These are phyloP conservation scores for Dysmachus trigonus DNA, from an alignment of 2,888 invertebrate species.

Conservation along the genomic window DNA sequence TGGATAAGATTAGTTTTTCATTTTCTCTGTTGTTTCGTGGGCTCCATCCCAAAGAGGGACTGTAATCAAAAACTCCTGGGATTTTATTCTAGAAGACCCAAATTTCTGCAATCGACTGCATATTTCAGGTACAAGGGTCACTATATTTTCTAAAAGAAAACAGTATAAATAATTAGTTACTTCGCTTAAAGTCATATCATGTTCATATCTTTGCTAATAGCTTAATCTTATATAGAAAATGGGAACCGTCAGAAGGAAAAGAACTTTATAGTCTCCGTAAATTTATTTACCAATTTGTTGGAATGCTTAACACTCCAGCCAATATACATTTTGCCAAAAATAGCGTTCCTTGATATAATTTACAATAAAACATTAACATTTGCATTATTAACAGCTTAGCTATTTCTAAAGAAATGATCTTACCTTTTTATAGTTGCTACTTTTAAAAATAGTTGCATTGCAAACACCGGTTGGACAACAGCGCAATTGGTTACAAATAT, in stretches of 20 bases:
- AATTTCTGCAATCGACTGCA: too few species aligned
- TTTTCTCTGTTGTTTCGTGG: too few species aligned
- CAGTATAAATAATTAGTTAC: too few species aligned
- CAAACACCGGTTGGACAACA: neutral
- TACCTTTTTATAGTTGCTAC: neutral
- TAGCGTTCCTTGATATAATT: neutral
- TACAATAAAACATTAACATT: neutral
- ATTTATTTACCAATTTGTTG: constrained; percentile 15
- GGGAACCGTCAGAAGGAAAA: neutral
- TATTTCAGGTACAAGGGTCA: too few species aligned
- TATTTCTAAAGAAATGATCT: neutral
- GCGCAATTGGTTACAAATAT: neutral
- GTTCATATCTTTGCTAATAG: too few species aligned
- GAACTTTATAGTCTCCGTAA: neutral
- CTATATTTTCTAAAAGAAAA: too few species aligned
- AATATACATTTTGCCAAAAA: constrained; percentile 1
- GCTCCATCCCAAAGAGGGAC: too few species aligned
- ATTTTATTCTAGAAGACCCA: neutral
- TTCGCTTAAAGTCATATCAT: too few species aligned
- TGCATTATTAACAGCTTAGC: neutral
- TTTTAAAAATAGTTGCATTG: neutral
- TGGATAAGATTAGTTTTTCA: neutral
- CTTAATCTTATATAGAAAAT: neutral
- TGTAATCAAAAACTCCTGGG: neutral
- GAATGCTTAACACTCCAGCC: neutral